Evolutionary conservation across 2,888 invertebrate species (phyloP).

Genomic region (Hololepta plana): DNA sequence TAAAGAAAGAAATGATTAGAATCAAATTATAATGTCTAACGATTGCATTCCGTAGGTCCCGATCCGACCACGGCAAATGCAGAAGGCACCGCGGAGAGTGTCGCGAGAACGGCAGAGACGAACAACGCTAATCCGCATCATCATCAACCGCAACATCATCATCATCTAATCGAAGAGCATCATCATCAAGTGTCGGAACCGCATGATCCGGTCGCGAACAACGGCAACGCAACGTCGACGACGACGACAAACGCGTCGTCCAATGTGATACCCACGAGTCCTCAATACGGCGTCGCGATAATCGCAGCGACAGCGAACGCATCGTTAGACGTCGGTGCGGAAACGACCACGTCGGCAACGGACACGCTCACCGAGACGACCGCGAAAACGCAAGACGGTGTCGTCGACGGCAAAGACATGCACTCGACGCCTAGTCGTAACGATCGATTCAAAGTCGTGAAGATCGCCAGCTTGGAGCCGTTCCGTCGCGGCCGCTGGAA

Average conservation of each 20-base stretch:
- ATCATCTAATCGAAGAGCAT: constrained; percentile 10
- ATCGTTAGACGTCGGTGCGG: constrained; percentile 14
- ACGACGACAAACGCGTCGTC: constrained; percentile 16
- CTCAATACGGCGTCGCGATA: constrained; percentile 44
- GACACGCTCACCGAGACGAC: constrained; percentile 22
- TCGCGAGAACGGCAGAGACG: not conserved
- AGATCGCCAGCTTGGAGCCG: constrained; percentile 59
- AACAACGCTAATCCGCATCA: not conserved
- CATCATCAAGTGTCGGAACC: constrained; percentile 8
- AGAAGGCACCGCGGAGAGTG: constrained; percentile 16
- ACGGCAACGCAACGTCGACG: constrained; percentile 12
- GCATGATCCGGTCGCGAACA: no score
- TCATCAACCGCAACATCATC: constrained; percentile 11
- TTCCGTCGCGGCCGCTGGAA: constrained; percentile 60
- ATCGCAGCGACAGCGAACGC: no score
- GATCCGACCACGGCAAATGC: constrained; percentile 25
- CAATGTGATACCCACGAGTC: constrained; percentile 42
- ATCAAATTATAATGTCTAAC: constrained; percentile 7
- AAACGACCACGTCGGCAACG: constrained; percentile 14
- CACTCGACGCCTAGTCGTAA: constrained; percentile 34
- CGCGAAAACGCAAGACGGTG: constrained; percentile 21
- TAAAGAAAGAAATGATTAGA: no score
- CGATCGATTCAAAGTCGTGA: constrained; percentile 57
- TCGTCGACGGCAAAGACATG: constrained; percentile 28
- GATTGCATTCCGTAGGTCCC: constrained; percentile 27